These are phyloP conservation scores for Heliothis peltigera DNA, from an alignment of 2,888 invertebrate genomes.

Conservation along the genomic window DNA sequence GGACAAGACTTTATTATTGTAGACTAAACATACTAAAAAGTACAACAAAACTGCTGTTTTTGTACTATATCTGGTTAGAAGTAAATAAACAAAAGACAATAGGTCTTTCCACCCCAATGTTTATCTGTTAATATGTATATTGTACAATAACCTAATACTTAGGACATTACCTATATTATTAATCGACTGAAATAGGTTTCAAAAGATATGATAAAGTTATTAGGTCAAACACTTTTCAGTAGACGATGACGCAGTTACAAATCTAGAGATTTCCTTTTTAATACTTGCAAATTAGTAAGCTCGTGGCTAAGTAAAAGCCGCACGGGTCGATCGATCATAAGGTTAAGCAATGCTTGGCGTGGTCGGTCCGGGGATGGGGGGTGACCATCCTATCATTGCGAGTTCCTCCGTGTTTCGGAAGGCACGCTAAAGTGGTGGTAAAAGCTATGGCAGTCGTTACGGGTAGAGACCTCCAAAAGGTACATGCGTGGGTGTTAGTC, in stretches of 20 bases:
- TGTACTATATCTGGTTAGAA: background rate
- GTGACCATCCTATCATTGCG: no score
- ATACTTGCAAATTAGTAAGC: no score
- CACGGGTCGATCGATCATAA: no score
- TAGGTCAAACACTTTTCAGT: constrained; percentile 30
- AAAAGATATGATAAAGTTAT: constrained; percentile 41
- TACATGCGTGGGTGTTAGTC: no score
- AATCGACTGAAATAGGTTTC: constrained; percentile 5
- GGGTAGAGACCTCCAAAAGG: no score
- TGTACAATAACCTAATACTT: constrained; percentile 17
- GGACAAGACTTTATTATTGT: background rate
- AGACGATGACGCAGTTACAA: background rate
- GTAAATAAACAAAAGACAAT: constrained; percentile 7
- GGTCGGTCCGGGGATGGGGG: no score
- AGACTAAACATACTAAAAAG: background rate
- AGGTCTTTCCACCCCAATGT: constrained; percentile 10
- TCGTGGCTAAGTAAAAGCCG: no score
- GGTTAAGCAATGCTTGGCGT: no score
- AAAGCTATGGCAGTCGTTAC: no score
- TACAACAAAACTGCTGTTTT: constrained; percentile 3
- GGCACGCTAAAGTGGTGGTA: no score
- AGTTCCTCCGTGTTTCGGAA: no score
- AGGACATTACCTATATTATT: constrained; percentile 1
- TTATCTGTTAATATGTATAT: constrained; percentile 29
- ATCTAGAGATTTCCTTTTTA: background rate